Conservation (phyloP, 1,140 invertebrate species). For the Cydia pomonella region DNA sequence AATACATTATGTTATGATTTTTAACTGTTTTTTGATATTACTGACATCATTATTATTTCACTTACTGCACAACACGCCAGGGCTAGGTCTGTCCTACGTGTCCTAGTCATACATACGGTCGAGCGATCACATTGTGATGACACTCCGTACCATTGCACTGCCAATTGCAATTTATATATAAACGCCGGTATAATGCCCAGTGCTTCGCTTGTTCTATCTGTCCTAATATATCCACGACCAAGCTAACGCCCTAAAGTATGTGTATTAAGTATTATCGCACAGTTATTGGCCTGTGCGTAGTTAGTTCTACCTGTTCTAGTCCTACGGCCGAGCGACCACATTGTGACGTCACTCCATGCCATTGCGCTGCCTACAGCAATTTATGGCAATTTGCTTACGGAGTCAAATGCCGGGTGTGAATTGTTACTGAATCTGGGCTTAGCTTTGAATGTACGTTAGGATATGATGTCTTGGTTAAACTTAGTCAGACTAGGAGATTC, state of each 20-base stretch:
- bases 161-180: no score
- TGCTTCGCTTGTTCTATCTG: not conserved
- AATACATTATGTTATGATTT: no score
- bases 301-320: not conserved
- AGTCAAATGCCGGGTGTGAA: constrained; percentile 6
- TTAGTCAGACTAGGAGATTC: no score
- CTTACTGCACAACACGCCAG: no score
- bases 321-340: constrained; percentile 13
- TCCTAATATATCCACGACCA: not conserved
- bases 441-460: not conserved
- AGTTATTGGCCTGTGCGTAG: not conserved
- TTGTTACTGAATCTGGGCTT: constrained; percentile 4
- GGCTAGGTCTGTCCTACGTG: no score
- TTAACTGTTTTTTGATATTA: no score
- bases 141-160: no score
- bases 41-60: no score
- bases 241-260: not conserved
- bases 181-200: not conserved
- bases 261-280: not conserved
- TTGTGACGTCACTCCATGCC: constrained; percentile 18
- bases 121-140: no score
- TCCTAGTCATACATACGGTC: no score
- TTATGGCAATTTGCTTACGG: constrained; percentile 16
- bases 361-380: constrained; percentile 5
- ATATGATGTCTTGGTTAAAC: no score